Conservation (phyloP, 2,113 vertebrate genomes). For the Chitala chitala region DNA sequence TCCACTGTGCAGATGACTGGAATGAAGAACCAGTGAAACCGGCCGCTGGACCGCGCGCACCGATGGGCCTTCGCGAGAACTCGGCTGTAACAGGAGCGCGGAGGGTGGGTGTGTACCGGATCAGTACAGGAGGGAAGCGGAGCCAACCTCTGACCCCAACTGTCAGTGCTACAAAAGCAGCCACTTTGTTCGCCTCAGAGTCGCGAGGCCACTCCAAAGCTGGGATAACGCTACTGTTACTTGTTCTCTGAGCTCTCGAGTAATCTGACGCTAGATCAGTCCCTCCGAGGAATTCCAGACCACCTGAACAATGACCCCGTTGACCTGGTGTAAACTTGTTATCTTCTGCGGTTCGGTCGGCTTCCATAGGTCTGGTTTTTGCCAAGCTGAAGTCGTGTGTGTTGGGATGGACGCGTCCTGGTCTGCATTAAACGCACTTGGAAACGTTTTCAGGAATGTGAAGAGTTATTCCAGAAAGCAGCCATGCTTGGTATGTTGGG, state of each 20-base stretch:
- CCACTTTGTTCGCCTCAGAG: background rate
- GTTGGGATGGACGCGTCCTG: background rate
- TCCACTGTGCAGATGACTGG: too few species aligned
- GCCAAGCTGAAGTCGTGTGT: background rate
- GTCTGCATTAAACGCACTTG: too few species aligned
- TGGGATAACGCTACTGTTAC: slow-evolving; percentile 11
- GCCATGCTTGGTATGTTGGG: too few species aligned
- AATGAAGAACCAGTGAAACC: too few species aligned
- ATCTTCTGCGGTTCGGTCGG: background rate
- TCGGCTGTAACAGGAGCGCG: background rate
- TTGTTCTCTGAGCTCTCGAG: slow-evolving; percentile 29
- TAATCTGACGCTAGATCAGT: slow-evolving; percentile 23
- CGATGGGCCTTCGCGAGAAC: background rate
- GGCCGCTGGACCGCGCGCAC: too few species aligned
- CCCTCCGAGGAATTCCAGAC: slow-evolving; percentile 14
- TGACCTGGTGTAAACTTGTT: slow-evolving; percentile 24
- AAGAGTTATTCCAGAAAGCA: too few species aligned
- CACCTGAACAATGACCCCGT: slow-evolving; percentile 31
- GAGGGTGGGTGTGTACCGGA: background rate
- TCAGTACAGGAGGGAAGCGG: background rate
- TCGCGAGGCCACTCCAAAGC: background rate
- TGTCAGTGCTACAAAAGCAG: background rate
- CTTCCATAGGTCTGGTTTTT: background rate
- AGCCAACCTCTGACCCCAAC: background rate
- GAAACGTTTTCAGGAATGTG: too few species aligned